These are phyloP conservation scores for Spodoptera picta DNA, from an alignment of 2,888 invertebrate genomes.

Conservation along the genomic window DNA sequence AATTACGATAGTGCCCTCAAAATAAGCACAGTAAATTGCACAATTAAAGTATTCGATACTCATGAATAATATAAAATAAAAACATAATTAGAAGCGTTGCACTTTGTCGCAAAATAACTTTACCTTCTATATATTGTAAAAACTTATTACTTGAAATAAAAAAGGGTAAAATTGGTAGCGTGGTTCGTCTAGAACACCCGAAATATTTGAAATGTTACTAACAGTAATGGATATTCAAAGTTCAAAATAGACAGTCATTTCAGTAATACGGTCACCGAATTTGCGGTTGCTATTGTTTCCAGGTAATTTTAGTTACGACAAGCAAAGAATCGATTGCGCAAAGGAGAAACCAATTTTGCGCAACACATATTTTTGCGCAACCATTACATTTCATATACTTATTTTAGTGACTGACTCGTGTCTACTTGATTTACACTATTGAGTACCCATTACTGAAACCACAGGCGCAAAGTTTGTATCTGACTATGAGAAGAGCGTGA, in stretches of 20 bases:
- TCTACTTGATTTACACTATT: neutral
- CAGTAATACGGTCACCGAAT: neutral
- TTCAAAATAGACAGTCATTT: neutral
- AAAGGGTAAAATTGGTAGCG: slow-evolving; percentile 7
- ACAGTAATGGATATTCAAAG: slow-evolving; percentile 19
- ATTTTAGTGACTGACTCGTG: no score
- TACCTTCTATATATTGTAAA: slow-evolving; percentile 15
- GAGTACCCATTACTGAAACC: slow-evolving; percentile 7
- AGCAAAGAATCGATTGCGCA: no score
- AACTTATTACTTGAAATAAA: slow-evolving; percentile 11
- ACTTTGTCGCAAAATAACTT: slow-evolving; percentile 28
- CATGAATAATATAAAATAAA: slow-evolving; percentile 14
- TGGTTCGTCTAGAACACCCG: slow-evolving; percentile 1
- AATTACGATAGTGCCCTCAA: slow-evolving; percentile 30
- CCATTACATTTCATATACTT: no score
- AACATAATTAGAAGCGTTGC: slow-evolving; percentile 16
- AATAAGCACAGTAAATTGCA: slow-evolving; percentile 11
- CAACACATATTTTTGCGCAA: neutral
- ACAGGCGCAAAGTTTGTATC: neutral
- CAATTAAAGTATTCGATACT: slow-evolving; percentile 20
- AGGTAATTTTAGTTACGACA: no score
- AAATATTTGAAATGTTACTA: slow-evolving; percentile 1
- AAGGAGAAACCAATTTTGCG: neutral
- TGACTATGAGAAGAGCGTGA: neutral
- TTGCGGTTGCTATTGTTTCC: no score